A percentile compares a stretch with the other conserved stretches of the same genome.
phyloP scores from a whole-genome alignment of 2,113 vertebrate genomes.

The Ardeotis arabs region DNA sequence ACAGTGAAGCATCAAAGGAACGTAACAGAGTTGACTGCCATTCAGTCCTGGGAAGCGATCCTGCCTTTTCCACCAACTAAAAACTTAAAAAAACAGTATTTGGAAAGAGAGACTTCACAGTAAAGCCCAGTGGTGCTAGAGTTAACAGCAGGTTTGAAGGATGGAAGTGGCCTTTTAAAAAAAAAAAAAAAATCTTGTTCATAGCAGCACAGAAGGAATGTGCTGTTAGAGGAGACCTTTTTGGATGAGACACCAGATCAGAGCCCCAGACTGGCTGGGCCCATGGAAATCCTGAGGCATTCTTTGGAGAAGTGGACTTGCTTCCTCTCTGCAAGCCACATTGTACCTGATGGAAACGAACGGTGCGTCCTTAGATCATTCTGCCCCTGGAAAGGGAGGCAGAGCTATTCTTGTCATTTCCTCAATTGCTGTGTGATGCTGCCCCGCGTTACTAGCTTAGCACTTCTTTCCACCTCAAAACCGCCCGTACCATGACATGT shows the following conservation, averaged over 20 bases:
- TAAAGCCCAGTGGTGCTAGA: not conserved
- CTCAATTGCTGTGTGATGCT: not conserved
- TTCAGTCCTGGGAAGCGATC: fast-evolving
- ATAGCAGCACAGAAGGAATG: not conserved
- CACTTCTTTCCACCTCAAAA: not conserved
- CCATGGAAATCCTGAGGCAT: not conserved
- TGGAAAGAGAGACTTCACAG: not conserved
- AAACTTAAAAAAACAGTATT: not conserved
- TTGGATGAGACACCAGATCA: not conserved
- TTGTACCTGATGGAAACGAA: not conserved
- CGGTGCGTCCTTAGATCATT: not conserved
- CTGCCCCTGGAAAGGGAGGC: not conserved
- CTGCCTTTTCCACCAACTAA: not conserved
- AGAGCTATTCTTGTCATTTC: not conserved
- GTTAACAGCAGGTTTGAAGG: not conserved
- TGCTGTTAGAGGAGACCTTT: not conserved
- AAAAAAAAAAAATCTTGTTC: not conserved
- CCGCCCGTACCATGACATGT: fast-evolving
- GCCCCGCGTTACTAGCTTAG: not conserved
- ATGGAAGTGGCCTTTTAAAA: not conserved
- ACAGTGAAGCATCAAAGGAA: not conserved
- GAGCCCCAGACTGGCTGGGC: not conserved
- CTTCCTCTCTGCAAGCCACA: not conserved
- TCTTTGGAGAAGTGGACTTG: not conserved
- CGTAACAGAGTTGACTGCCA: fast-evolving